These are phyloP conservation scores for Chaunax sp. DNA, from an alignment of 2,797 vertebrate species.

Conservation along the genomic window DNA sequence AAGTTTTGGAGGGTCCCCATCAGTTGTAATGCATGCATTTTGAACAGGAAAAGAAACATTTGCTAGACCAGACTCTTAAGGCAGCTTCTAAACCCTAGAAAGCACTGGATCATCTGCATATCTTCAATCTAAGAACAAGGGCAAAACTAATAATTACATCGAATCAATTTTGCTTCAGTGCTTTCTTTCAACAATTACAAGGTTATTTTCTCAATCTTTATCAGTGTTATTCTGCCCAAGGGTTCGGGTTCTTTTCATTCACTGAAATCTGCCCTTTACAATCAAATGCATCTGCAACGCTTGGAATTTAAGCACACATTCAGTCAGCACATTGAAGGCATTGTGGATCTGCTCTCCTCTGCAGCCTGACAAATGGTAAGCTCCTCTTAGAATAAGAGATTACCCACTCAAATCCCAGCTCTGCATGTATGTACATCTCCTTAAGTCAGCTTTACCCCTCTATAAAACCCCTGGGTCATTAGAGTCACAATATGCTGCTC, in stretches of 20 bases:
- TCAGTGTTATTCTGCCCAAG: not conserved
- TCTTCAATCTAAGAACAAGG: not conserved
- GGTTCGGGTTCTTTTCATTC: slow-evolving; percentile 9
- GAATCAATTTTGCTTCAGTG: not conserved
- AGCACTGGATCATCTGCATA: too few species aligned
- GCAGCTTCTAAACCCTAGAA: too few species aligned
- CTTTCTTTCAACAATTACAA: not conserved
- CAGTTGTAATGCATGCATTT: too few species aligned
- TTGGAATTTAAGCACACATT: slow-evolving; percentile 19
- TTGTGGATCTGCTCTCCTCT: slow-evolving; percentile 59
- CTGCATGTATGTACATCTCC: slow-evolving; percentile 76
- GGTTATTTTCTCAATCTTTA: not conserved
- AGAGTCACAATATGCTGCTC: slow-evolving; percentile 48
- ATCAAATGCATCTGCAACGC: slow-evolving; percentile 13
- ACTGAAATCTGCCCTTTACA: slow-evolving; percentile 6
- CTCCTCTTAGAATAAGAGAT: slow-evolving; percentile 75
- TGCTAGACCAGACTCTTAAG: too few species aligned
- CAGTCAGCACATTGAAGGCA: slow-evolving; percentile 45
- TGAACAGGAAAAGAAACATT: too few species aligned
- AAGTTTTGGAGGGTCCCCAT: not conserved
- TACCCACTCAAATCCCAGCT: slow-evolving; percentile 79
- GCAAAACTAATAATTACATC: not conserved
- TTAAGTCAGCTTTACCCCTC: slow-evolving; percentile 75
- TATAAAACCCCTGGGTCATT: slow-evolving; percentile 74
- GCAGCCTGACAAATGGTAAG: slow-evolving; percentile 75